Percentiles rank a stretch among this genome's conserved stretches.
These are phyloP conservation scores for Onchidella celtica DNA, from an alignment of 2,888 invertebrate species.

Conservation along the genomic window DNA sequence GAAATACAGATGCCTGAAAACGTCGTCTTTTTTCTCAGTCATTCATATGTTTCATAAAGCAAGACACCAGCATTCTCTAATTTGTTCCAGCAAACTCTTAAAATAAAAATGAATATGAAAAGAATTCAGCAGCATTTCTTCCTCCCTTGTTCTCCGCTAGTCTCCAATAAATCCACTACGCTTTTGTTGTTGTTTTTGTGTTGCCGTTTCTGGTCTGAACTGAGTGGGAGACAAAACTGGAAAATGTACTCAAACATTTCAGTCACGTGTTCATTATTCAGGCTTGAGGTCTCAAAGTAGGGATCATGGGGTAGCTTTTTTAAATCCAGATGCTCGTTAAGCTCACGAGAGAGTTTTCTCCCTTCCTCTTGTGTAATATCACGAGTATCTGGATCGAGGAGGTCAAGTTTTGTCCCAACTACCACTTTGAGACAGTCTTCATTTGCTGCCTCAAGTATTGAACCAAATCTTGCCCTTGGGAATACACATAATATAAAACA, in stretches of 20 bases:
- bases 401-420: slow-evolving; percentile 76
- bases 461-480: slow-evolving; percentile 76
- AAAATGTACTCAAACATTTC: slow-evolving; percentile 78
- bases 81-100: too few relatives aligned
- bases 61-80: too few relatives aligned
- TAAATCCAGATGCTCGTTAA: slow-evolving; percentile 66
- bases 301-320: slow-evolving; percentile 64
- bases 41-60: too few relatives aligned
- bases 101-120: not conserved
- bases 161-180: slow-evolving; percentile 49
- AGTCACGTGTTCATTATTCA: slow-evolving; percentile 72
- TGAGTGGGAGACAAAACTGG: slow-evolving; percentile 68
- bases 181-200: not conserved
- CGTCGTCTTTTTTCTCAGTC: too few relatives aligned
- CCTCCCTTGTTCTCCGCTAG: not conserved
- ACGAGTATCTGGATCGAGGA: slow-evolving; percentile 59
- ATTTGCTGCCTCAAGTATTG: slow-evolving; percentile 72
- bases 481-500: slow-evolving; percentile 44
- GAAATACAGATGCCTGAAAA: too few relatives aligned
- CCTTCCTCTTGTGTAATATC: slow-evolving; percentile 73
- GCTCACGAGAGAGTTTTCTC: slow-evolving; percentile 64
- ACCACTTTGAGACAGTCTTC: slow-evolving; percentile 76
- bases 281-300: slow-evolving; percentile 79
- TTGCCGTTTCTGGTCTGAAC: slow-evolving; percentile 46
- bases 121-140: slow-evolving; percentile 41